These are phyloP conservation scores for Drosophila pseudoananassae DNA, from an alignment of 1,140 invertebrate genomes.

Conservation along the genomic window DNA sequence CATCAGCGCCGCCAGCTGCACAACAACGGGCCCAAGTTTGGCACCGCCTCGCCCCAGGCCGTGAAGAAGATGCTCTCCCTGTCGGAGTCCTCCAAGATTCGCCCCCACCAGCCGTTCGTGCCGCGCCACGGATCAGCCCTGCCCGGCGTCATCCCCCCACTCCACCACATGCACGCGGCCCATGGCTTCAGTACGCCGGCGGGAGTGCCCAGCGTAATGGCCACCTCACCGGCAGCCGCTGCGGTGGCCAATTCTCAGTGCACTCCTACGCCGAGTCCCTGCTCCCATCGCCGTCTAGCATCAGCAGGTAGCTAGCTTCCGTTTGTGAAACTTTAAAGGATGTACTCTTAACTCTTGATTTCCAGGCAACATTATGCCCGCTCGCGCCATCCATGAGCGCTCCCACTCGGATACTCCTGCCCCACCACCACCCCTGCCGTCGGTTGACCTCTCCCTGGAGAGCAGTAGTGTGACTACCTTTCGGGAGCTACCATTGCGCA, in stretches of 20 bases:
- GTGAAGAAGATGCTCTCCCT: slow-evolving; percentile 96
- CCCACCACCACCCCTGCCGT: slow-evolving; percentile 89
- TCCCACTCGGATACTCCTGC: slow-evolving; percentile 95
- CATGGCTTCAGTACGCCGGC: slow-evolving; percentile 60
- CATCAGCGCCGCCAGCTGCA: slow-evolving; percentile 94
- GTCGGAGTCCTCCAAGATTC: slow-evolving; percentile 93
- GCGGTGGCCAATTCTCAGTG: slow-evolving; percentile 55
- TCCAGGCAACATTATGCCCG: slow-evolving; percentile 70
- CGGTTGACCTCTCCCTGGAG: slow-evolving; percentile 96
- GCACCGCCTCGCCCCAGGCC: slow-evolving; percentile 97
- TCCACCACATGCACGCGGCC: slow-evolving; percentile 73
- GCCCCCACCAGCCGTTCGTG: slow-evolving; percentile 90
- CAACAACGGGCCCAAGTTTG: slow-evolving; percentile 88
- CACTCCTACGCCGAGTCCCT: slow-evolving; percentile 85
- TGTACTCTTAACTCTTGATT: not conserved
- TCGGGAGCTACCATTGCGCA: slow-evolving; percentile 93
- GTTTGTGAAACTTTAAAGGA: not conserved
- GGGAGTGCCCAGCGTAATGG: slow-evolving; percentile 18
- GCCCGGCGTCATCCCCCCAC: slow-evolving; percentile 54
- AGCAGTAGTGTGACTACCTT: slow-evolving; percentile 97
- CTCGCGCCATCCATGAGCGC: slow-evolving; percentile 90
- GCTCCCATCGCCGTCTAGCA: slow-evolving; percentile 88
- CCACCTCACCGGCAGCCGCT: slow-evolving; percentile 24
- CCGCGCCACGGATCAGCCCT: slow-evolving; percentile 55
- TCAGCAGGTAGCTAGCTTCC: slow-evolving; percentile 81